Base-by-base conservation (phyloP, 2,888 invertebrate species). In the Noctua pronuba region DNA sequence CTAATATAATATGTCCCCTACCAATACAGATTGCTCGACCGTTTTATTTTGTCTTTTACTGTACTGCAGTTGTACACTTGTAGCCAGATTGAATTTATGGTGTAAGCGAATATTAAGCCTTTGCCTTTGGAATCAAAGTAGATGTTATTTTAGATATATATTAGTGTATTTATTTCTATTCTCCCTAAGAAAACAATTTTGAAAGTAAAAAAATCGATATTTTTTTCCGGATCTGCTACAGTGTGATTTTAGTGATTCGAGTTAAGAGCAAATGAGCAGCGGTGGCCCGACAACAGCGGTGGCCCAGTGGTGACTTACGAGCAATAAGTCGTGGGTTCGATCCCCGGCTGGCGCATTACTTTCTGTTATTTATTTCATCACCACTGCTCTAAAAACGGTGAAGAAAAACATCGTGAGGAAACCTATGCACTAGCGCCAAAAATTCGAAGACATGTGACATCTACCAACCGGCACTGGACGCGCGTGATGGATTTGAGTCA, bases 21-120 rank as follows among this genome's bases (percentile, higher is more conserved):
- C 44, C 46, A 62, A 60, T 75, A 60, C 31, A 58, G 65, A 82
- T 77, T 82, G 60, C 16, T 69, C 44, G 44, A 49, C 58, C n/a
- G 73, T 85, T 73, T 82, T 77, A 76, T 85, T 83, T 83, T 76
- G 65, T 74, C 58, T 52, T 85, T n/a, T 58, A 18, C 49, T 71
- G 41, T 75, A 75, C 49, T 75, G 75, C 66, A 52, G 44, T 49
- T 81, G 38, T 38, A 38, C 38, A 38, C 7, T 41, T 65, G 41
- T 65, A n/a, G 10, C 65, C 18, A 62, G 31, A 18, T 65, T 69
- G 70, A 67, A 46, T 84, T 73, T 66, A 24, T 66, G 13, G 24
- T 49, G 13, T 41, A 18, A 0, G 52, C 10, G 44, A 55, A 41
- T 78, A 1, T n/a, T n/a, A n/a, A n/a, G n/a, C n/a, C 5, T 31